Evolutionary conservation across 2,888 invertebrate genomes (phyloP), one percentile per base, ranked within the genome.

Genomic region (Dione juno): DNA sequence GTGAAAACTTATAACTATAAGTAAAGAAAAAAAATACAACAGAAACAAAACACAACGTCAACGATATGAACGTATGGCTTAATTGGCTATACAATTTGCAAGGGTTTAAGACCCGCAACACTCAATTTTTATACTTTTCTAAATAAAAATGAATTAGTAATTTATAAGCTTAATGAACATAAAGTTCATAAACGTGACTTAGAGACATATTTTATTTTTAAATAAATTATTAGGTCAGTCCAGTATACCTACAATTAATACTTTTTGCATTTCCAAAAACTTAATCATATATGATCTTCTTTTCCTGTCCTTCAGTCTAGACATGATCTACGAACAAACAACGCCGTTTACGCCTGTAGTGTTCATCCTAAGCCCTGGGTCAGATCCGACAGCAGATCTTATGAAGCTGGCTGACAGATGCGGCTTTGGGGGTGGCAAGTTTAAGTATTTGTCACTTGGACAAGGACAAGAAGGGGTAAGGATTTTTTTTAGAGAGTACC

Each of bases 311-410:
- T 86, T 85, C 79, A 98, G 97, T 82, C 95, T 97, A 78, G 96
- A 97, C 75, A 94, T 95, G 80, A 97, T 98, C 79, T 97, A 94
- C 82, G 97, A 98, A 75, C 98, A 98, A 85, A 97, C 97, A 69
- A 95, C 96, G 0, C 95, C 97, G 0, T 94, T 89, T 19, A 98
- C 97, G 45, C 98, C 99, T 0, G 96, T 99, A 3, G 96, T 98
- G 77, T 99, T 99, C 83, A 97, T 99, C 75, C 92, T 99, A 59
- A 98, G 98, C 76, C 98, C 98, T 13, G 99, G 99, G 0, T 98
- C 98, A 0, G 98, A 99, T 89, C 98, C 99, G 0, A 96, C 98
- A 0, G 96, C 96, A 71, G 97, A 97, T 80, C 88, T 97, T 66
- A 96, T 97, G 94, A 97, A 97, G 86, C 84, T 97, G 16, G 96